Evolutionary conservation across 2,888 invertebrate species (phyloP), one percentile per base, ranked within the genome.

Genomic region (Chelonus formosanus): DNA sequence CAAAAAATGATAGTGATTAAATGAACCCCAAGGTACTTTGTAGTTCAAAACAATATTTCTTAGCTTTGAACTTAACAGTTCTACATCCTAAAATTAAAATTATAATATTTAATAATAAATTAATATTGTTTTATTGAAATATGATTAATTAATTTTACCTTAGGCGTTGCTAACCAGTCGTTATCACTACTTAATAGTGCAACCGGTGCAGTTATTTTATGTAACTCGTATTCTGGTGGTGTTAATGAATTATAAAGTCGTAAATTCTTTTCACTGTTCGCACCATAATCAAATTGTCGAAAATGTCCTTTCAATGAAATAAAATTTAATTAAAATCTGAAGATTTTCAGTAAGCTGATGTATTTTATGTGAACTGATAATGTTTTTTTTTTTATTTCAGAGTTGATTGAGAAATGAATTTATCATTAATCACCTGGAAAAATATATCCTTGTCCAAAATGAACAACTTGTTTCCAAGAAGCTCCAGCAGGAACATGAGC

Each of bases 391-490:
- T 32, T 7, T 5, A 32, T 34, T 43, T 32, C n/a, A 7, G n/a
- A 32, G 2, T 20, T 35, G 5, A 10, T n/a, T 20, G 3, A 56
- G 10, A 31, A 35, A 43, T 7, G 7, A 61, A 31, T 31, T 53
- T 10, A 4, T 7, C 32, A 5, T 35, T 20, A 32, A 7, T 55
- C 68, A 81, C 82, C 80, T 68, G 79, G 76, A 71, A 79, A 76
- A 34, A 78, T 76, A 53, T 75, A 80, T 56, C 83, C 83, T 71
- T 83, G 83, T 3, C 82, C 82, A 64, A 75, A 83, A 67, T 83
- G 83, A 32, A 83, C 78, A 0, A 76, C 55, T 58, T 82, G 80
- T 63, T 83, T 83, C 83, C 83, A 82, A 3, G 83, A 83, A 43
- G 80, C 81, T 4, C 83, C 83, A 3, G 83, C 82, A 3, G 83